Conservation (phyloP, 2,888 invertebrate species). For the Folsomia manolachei region DNA sequence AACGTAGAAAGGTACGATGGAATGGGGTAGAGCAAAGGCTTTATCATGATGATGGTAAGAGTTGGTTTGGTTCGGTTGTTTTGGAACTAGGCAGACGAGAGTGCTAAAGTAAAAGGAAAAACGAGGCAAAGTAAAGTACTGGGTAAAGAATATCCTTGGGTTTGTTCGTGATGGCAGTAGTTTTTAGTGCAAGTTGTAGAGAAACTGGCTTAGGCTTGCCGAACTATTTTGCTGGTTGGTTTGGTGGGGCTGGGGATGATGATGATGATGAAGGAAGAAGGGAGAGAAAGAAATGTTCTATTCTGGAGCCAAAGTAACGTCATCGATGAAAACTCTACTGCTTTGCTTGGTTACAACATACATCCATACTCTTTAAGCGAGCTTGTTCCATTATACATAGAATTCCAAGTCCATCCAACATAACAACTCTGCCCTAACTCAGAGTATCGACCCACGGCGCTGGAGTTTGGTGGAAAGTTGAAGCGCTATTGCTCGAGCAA, state of each 20-base stretch:
- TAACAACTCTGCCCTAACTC: background rate
- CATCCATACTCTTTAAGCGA: background rate
- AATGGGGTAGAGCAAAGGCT: conserved; percentile 14
- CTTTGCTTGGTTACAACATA: conserved; percentile 7
- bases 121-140: background rate
- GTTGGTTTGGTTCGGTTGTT: no score
- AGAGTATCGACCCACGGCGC: conserved; percentile 15
- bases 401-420: conserved; percentile 2
- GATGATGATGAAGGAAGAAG: background rate
- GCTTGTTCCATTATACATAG: conserved; percentile 5
- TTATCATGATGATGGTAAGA: background rate
- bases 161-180: background rate
- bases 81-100: background rate
- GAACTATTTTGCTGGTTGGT: no score
- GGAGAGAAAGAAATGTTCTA: background rate
- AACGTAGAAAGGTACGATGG: conserved; percentile 6
- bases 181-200: background rate
- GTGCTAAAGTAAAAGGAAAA: background rate
- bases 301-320: background rate
- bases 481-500: conserved; percentile 19
- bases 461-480: background rate
- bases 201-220: background rate
- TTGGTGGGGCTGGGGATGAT: background rate
- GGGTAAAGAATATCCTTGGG: background rate
- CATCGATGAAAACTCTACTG: no score